Evolutionary conservation across 2,888 invertebrate species (phyloP), one percentile per base, ranked within the genome.

Genomic region (Xanthorhoe spadicearia): DNA sequence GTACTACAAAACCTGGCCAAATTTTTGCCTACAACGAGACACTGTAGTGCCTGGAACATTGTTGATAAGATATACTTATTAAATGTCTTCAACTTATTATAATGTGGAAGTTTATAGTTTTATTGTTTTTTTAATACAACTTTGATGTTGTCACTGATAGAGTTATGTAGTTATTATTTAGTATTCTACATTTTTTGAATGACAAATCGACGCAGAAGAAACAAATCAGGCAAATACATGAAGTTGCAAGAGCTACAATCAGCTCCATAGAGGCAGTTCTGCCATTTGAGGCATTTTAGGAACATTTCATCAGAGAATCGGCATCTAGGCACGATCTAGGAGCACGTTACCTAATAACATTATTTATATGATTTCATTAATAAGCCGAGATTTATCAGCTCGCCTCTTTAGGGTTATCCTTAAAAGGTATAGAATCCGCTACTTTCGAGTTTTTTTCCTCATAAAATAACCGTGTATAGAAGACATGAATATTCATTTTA

Each of bases 311-410:
- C 28, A 61, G 10, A 35, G 38, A 38, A 15, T 43, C 43, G 46
- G 46, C 43, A 43, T 17, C 13, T n/a, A 51, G 49, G 50, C 43
- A n/a, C n/a, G n/a, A n/a, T n/a, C n/a, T n/a, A n/a, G n/a, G 13
- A 13, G 10, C 3, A 32, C 35, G 50, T 57, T 61, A 58, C 57
- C 48, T 53, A 61, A 51, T 59, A 50, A 50, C 19, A 43, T 62
- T 8, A 53, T 51, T 23, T 58, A 55, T 64, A 51, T 61, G 60
- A 54, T 58, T 70, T 63, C 58, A 65, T 70, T 61, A 67, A 63
- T 68, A 60, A 52, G 15, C 56, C 13, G 46, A 64, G 72, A 69
- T 70, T 70, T 64, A 65, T 69, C 63, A 54, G 50, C 54, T 8
- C 18, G 53, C 63, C 64, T 15, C n/a, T 28, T 70, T 62, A 46